Evolutionary conservation across 2,797 vertebrate genomes (phyloP), one percentile per base, ranked within the genome.

Genomic region (Syngnathus acus): DNA sequence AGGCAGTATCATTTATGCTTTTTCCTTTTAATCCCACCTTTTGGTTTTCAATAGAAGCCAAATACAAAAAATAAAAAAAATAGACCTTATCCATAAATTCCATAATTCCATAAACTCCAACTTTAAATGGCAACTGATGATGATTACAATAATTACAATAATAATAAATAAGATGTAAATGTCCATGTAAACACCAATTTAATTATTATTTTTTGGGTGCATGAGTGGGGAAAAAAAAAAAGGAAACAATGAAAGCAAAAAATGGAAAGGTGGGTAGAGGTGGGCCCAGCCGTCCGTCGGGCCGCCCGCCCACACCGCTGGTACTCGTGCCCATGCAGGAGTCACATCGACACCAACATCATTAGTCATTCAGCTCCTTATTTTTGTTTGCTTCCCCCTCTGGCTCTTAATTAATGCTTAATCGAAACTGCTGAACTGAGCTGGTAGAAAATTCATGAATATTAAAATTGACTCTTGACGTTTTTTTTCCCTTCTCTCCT

Each of bases 361-460:
- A 96, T 98, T 98, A 96, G 93, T 92, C 93, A 97, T 98, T 98
- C 95, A 94, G 87, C 92, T 96, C 91, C 94, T 95, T 96, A 94
- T 95, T 98, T 97, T 95, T 96, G 94, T 97, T 98, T 95, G 93
- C 92, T 94, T 94, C 94, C 92, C 95, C 96, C 96, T 96, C 95
- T 95, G 95, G 97, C 96, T 96, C 95, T 95, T 98, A 98, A 98
- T 99, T 99, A 99, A 98, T 97, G 95, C 95, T 95, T 97, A 95
- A 98, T 98, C 91, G 92, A 98, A 99, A 96, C 93, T 92, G 92
- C 95, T 96, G 95, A 98, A 98, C 94, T 95, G 97, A 97, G 94
- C 94, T 97, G 93, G 93, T 94, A 94, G 88, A 94, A 94, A 95
- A 95, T 92, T 94, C 94, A 99, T 98, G 96, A 97, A 98, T 98